Evolutionary conservation across 2,113 vertebrate species (phyloP).

Genomic region (Pardalotus punctatus): DNA sequence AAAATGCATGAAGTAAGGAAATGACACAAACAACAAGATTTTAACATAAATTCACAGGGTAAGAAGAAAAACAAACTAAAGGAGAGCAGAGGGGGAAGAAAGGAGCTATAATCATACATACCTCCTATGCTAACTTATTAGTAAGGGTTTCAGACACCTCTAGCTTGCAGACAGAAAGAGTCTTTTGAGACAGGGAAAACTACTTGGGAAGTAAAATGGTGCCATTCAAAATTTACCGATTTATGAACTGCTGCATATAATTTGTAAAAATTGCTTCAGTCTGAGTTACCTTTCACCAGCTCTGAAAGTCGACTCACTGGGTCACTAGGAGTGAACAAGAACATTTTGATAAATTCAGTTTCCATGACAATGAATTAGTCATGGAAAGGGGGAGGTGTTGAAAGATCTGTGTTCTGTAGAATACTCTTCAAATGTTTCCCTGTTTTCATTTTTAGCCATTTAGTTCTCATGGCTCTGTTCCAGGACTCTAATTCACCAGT

Average conservation of each 20-base stretch:
- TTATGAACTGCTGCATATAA: slow-evolving; percentile 67
- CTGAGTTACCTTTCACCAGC: slow-evolving; percentile 72
- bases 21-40: slow-evolving; percentile 6
- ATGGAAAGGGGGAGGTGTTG: slow-evolving; percentile 72
- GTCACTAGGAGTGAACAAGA: slow-evolving; percentile 74
- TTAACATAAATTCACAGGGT: slow-evolving; percentile 32
- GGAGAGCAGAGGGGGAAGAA: not conserved
- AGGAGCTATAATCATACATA: not conserved
- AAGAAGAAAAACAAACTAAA: slow-evolving; percentile 10
- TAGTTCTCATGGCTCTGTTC: slow-evolving; percentile 77
- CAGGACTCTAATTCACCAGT: slow-evolving; percentile 75
- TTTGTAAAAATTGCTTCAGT: slow-evolving; percentile 73
- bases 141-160: slow-evolving; percentile 53
- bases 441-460: slow-evolving; percentile 80
- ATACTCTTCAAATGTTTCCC: slow-evolving; percentile 75
- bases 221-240: slow-evolving; percentile 66
- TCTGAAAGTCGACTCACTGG: slow-evolving; percentile 70
- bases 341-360: slow-evolving; percentile 82
- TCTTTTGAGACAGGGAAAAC: slow-evolving; percentile 54
- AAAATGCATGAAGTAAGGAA: slow-evolving; percentile 36
- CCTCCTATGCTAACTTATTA: slow-evolving; percentile 18
- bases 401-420: slow-evolving; percentile 75
- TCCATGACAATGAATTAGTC: slow-evolving; percentile 82
- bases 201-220: slow-evolving; percentile 55
- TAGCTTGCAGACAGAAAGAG: slow-evolving; percentile 45